phyloP scores from a whole-genome alignment of 2,888 invertebrate genomes.

The Drosophila borborema region DNA sequence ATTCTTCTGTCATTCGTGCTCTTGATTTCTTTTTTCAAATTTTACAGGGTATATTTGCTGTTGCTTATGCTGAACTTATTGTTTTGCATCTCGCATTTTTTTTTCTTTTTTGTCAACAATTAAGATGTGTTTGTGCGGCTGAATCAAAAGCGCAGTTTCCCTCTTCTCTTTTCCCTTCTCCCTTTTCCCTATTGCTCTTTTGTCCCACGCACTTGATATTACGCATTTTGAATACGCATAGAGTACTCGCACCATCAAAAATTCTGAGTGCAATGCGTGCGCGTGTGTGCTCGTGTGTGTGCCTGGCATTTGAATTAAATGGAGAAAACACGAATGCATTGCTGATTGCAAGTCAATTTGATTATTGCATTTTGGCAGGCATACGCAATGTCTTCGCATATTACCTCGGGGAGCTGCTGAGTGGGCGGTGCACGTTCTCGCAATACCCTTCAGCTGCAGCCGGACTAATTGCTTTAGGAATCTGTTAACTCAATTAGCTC shows the following conservation, averaged over 20 bases:
- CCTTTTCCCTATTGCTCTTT: too few relatives aligned
- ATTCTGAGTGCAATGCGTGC: not conserved
- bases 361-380: conserved; percentile 1
- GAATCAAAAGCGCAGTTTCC: conserved; percentile 4
- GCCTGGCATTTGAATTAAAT: conserved; percentile 8
- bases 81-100: not conserved
- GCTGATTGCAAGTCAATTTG: conserved; percentile 21
- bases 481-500: conserved; percentile 9
- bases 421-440: not conserved
- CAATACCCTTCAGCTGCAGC: not conserved
- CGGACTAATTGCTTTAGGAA: conserved; percentile 2
- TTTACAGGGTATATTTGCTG: not conserved
- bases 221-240: conserved; percentile 3
- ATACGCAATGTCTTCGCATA: not conserved
- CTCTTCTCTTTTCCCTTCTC: too few relatives aligned
- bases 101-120: conserved; percentile 3
- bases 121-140: conserved; percentile 3
- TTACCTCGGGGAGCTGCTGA: not conserved
- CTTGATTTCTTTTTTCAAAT: not conserved
- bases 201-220: not conserved
- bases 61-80: not conserved
- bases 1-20: not conserved
- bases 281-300: not conserved
- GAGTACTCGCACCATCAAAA: not conserved
- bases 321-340: conserved; percentile 17